Evolutionary conservation across 1,140 invertebrate genomes (phyloP), one percentile per base, ranked within the genome.

Genomic region (Hycleus cichorii): DNA sequence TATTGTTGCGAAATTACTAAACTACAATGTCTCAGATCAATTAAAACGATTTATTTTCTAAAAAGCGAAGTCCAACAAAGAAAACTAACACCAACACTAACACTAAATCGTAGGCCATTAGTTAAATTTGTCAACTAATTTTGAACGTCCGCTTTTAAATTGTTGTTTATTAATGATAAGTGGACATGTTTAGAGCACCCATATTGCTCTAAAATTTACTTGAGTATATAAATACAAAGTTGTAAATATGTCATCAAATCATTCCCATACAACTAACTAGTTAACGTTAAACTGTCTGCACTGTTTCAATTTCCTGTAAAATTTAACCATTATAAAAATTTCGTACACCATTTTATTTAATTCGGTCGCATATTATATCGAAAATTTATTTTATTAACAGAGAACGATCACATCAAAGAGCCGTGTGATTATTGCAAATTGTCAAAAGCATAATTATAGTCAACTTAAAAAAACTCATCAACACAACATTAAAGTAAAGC

Each of bases 191-290:
- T 56, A 48, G 45, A 43, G 47, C 53, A 56, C 39, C 53, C 40
- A 24, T 47, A 48, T 32, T 32, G 47, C 45, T 43, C 26, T 24
- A 43, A 32, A 32, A 32, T 32, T 32, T 32, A 32, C 32, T 32
- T 32, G 12, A 26, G 45, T 45, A 12, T 57, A 64, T 61, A 60
- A 61, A 58, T 61, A 64, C 42, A 24, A 45, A 42, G 39, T 43
- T 43, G 56, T 64, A 64, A 61, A 64, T 64, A 40, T 58, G 55
- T 64, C 59, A 12, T 32, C 63, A 50, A 47, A 58, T 53, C 49
- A 43, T 64, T 62, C 56, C 47, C 48, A 43, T 32, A 10, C 51
- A 12, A 59, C 59, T 64, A 64, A 62, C 59, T 62, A 59, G 59
- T 49, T 40, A 48, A 47, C 63, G 57, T 64, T 61, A 61, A 61